Conservation (phyloP, 2,888 invertebrate species). For the Labia minor region DNA sequence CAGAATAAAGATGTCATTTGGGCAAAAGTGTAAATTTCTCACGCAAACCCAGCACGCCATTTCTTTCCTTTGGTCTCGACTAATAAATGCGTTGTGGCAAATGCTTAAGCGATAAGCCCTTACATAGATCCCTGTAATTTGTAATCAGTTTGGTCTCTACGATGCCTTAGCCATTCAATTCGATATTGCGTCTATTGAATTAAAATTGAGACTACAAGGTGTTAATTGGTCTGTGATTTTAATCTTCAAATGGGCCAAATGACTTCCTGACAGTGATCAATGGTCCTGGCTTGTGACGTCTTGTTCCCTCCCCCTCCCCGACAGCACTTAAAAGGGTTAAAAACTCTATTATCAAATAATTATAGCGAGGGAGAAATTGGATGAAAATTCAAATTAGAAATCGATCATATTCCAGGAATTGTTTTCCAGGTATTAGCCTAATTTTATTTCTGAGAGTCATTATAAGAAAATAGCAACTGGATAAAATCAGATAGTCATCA, state of each 20-base stretch:
- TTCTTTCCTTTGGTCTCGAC: background rate
- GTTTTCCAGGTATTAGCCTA: no score
- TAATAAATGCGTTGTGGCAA: background rate
- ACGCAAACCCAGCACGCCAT: background rate
- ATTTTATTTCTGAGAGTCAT: no score
- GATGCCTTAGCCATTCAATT: no score
- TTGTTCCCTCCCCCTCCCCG: background rate
- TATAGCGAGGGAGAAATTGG: no score
- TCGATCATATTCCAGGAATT: no score
- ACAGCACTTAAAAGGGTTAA: background rate
- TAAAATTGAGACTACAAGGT: background rate
- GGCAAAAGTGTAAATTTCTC: background rate
- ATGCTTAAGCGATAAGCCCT: conserved; percentile 1
- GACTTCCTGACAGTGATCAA: background rate
- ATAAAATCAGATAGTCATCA: no score
- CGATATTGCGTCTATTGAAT: background rate
- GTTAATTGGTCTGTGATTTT: background rate
- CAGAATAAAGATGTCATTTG: background rate
- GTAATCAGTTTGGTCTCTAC: background rate
- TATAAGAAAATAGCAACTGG: no score
- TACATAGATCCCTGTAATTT: background rate
- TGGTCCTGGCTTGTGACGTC: background rate
- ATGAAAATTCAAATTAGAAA: no score
- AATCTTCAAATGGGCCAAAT: background rate
- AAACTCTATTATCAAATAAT: background rate